Percentiles rank a stretch among this genome's conserved stretches.
Evolutionary conservation across 2,113 vertebrate genomes (phyloP).

Genomic region (Dicentrarchus labrax): DNA sequence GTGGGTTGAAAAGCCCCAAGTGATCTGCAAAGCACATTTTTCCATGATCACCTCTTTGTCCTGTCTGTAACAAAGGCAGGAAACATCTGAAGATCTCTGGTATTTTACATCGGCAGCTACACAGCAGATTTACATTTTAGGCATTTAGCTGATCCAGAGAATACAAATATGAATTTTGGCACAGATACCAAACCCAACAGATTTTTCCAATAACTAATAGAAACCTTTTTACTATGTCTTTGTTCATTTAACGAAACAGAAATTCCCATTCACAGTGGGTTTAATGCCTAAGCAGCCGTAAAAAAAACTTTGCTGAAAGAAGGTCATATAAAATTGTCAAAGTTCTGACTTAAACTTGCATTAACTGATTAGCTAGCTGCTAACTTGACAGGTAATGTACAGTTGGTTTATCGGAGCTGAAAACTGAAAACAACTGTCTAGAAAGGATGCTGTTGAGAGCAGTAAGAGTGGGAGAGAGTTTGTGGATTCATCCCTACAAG

Average conservation of each 20-base stretch:
- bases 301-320: too few relatives aligned
- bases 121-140: not conserved
- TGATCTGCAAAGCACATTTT: conserved; percentile 64
- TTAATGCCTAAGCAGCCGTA: not conserved
- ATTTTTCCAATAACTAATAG: not conserved
- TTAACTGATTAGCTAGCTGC: not conserved
- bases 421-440: not conserved
- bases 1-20: conserved; percentile 63
- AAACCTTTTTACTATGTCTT: not conserved
- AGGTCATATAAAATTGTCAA: too few relatives aligned
- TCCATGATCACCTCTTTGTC: conserved; percentile 74
- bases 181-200: not conserved
- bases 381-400: not conserved
- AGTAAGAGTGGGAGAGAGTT: too few relatives aligned
- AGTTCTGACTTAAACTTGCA: too few relatives aligned
- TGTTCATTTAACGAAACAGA: not conserved
- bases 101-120: conserved; percentile 39
- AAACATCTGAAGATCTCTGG: conserved; percentile 71
- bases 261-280: not conserved
- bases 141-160: not conserved
- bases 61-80: conserved; percentile 76
- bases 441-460: not conserved
- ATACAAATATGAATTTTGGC: not conserved
- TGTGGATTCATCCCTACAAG: not conserved
- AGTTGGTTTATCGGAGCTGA: not conserved